Evolutionary conservation across 2,888 invertebrate genomes (phyloP), one percentile per base, ranked within the genome.

Genomic region (Melolontha melolontha): DNA sequence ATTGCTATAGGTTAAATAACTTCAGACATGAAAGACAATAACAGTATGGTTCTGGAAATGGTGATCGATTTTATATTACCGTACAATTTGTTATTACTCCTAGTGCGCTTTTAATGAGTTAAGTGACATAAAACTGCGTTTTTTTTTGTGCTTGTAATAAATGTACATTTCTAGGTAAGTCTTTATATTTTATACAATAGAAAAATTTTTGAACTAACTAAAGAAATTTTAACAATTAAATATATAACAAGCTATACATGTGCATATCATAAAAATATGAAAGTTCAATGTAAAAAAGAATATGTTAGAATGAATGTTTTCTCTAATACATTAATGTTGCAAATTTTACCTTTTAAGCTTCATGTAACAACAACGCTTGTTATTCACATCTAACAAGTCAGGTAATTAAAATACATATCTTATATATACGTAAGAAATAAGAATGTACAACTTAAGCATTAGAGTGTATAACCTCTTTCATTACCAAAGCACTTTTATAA

Each of bases 391-490:
- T 47, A 47, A 14, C 42, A 42, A 57, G 42, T 11, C 11, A 11
- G 22, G 27, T 57, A 51, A 64, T 64, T 64, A 50, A 57, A 64
- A 64, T 40, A 64, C 39, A 51, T 29, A 50, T 12, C 22, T 34
- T 55, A 10, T 39, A 41, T 40, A 55, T 17, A 10, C 14, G 22
- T 22, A 1, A 22, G 22, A 22, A 22, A 22, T 22, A 39, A 27
- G 39, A 14, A 34, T 29, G 51, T 64, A 51, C 64, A 51, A 51
- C 64, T 41, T 64, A 50, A 51, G 50, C 51, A 64, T 27, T 40
- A 64, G 64, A 64, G 64, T 64, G 64, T 64, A 64, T 64, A 64
- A 64, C 64, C 64, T 64, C 64, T 52, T 64, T 64, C 39, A 42
- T 64, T 64, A 64, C 50, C 27, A 50, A 50, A 40, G 51, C 63